Conservation (phyloP, 2,113 vertebrate genomes). For the Marcusenius ussheri region DNA sequence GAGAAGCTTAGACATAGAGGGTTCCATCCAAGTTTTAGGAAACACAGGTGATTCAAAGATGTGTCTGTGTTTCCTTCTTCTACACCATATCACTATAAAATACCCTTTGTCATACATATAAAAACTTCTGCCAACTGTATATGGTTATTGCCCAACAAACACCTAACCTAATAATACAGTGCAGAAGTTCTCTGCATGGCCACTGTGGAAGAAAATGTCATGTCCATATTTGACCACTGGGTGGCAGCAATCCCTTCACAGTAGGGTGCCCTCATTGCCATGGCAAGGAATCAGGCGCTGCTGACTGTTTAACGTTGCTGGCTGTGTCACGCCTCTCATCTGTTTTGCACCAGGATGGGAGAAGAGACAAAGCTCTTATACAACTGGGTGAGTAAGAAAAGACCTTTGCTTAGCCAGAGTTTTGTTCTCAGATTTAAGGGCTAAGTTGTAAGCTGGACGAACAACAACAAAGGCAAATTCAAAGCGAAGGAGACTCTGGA, state of each 20-base stretch:
- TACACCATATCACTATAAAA: neutral
- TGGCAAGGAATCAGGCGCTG: neutral
- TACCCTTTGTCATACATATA: neutral
- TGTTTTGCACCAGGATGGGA: slow-evolving; percentile 10
- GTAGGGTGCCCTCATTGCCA: neutral
- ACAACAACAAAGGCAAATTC: neutral
- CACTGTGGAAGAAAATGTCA: neutral
- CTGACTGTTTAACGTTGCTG: neutral
- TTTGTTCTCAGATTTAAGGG: neutral
- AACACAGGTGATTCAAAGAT: neutral
- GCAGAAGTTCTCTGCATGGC: neutral
- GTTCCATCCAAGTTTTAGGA: neutral
- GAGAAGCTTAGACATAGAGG: neutral
- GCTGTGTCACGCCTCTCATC: neutral
- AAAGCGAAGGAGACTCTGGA: neutral
- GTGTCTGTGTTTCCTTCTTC: neutral
- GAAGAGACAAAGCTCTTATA: slow-evolving; percentile 5
- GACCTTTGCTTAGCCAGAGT: neutral
- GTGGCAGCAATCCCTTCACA: slow-evolving; percentile 50
- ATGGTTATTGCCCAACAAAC: neutral
- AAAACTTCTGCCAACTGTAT: neutral
- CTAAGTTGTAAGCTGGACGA: neutral
- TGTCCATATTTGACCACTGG: slow-evolving; percentile 43
- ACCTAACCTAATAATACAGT: neutral
- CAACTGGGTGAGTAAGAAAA: neutral